These are phyloP conservation scores for Spialia ferax DNA, from an alignment of 2,888 invertebrate genomes.

Conservation along the genomic window DNA sequence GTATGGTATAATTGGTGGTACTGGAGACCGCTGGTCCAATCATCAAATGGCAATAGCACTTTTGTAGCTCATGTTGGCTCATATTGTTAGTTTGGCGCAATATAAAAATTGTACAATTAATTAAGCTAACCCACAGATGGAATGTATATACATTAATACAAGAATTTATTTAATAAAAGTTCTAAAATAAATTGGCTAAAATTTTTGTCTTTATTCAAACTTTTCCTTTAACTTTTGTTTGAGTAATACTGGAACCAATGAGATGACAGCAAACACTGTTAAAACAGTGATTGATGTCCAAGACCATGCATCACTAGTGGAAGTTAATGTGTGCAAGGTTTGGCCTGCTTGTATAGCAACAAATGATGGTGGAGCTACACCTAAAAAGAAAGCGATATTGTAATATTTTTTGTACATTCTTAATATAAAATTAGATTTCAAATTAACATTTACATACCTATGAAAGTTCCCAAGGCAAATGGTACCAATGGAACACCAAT, in stretches of 20 bases:
- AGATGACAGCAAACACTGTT: conserved; percentile 92
- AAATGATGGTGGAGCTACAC: conserved; percentile 98
- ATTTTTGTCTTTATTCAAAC: conserved; percentile 87
- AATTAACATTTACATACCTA: conserved; percentile 87
- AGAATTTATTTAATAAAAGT: conserved; percentile 50
- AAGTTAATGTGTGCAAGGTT: conserved; percentile 97
- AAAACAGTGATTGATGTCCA: conserved; percentile 94
- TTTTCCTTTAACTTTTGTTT: conserved; percentile 93
- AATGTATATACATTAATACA: conserved; percentile 70
- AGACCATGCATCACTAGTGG: conserved; percentile 95
- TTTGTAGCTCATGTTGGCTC: conserved; percentile 91
- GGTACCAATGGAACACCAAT: conserved; percentile 97
- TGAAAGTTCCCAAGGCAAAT: conserved; percentile 98
- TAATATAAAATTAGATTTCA: neutral
- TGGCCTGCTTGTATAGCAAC: conserved; percentile 99
- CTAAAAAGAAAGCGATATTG: too few relatives aligned
- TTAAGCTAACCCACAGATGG: conserved; percentile 52
- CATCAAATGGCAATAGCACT: conserved; percentile 85
- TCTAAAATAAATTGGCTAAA: conserved; percentile 69
- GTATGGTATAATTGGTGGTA: conserved; percentile 96
- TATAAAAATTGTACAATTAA: conserved; percentile 20
- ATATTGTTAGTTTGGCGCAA: conserved; percentile 84
- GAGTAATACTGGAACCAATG: conserved; percentile 95
- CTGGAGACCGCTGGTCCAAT: conserved; percentile 90
- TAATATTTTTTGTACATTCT: too few relatives aligned